Percentiles rank a stretch among this genome's conserved stretches.
phyloP scores from a whole-genome alignment of 2,797 vertebrate genomes.

The Cossypha caffra region DNA sequence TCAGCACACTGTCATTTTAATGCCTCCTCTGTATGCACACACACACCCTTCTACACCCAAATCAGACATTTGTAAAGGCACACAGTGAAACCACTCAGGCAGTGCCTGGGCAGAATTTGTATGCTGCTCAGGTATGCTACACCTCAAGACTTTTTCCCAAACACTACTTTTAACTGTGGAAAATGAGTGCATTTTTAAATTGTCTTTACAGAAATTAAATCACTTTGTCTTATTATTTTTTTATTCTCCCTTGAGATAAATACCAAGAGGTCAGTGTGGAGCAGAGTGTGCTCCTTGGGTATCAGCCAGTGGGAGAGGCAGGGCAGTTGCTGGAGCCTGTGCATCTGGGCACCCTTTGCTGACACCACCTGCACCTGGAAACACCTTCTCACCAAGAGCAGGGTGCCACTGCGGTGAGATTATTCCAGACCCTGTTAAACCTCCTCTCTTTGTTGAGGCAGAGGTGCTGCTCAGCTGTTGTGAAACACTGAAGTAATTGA shows the following conservation, averaged over 20 bases:
- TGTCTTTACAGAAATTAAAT: background rate
- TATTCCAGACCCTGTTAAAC: background rate
- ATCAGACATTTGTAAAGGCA: background rate
- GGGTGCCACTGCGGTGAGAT: background rate
- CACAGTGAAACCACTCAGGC: background rate
- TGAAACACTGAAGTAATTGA: background rate
- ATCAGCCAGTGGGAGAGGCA: background rate
- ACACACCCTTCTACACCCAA: background rate
- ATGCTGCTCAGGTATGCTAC: background rate
- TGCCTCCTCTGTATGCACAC: background rate
- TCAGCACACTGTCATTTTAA: background rate
- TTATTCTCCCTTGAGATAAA: background rate
- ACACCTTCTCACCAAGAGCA: background rate
- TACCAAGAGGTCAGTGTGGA: rapidly evolving
- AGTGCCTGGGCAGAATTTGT: background rate
- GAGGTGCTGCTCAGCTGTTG: background rate
- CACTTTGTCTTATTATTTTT: background rate
- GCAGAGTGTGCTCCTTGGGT: background rate
- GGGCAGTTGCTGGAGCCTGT: background rate
- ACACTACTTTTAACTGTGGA: background rate
- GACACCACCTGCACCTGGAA: background rate
- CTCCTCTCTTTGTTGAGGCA: background rate
- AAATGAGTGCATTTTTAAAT: background rate
- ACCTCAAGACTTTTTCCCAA: background rate
- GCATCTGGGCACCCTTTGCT: background rate